These are phyloP conservation scores for Platysteira castanea DNA, from an alignment of 2,113 vertebrate species.

Conservation along the genomic window DNA sequence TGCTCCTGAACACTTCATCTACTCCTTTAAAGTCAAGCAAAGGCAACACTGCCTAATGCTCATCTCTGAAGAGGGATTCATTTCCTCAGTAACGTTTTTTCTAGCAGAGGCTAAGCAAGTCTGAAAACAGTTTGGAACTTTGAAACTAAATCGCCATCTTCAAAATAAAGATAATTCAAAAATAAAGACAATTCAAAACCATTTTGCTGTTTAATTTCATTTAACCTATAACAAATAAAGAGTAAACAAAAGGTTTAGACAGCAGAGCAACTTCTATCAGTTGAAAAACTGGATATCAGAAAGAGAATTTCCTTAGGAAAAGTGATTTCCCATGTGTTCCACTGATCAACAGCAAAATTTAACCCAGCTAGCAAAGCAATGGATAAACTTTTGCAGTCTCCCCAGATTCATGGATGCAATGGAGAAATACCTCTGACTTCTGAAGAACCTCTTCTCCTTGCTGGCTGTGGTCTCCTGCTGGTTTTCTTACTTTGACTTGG, in stretches of 20 bases:
- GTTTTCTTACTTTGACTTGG: background rate
- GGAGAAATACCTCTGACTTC: slow-evolving; percentile 64
- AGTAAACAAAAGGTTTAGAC: background rate
- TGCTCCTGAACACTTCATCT: background rate
- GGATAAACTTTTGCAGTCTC: background rate
- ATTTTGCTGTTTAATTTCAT: background rate
- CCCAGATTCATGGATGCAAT: background rate
- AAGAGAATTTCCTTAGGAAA: background rate
- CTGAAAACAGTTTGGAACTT: background rate
- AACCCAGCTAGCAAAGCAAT: background rate
- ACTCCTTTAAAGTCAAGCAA: background rate
- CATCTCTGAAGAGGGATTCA: background rate
- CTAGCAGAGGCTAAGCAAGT: background rate
- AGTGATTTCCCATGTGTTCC: background rate
- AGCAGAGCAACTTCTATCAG: background rate
- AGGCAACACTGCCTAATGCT: background rate
- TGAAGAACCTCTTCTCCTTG: slow-evolving; percentile 6
- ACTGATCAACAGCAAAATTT: background rate
- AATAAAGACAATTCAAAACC: background rate
- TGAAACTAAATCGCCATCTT: background rate
- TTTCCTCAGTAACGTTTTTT: background rate
- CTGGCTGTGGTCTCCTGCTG: background rate
- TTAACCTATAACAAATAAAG: background rate
- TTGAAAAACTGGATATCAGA: background rate
- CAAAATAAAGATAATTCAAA: background rate